Evolutionary conservation across 2,113 vertebrate genomes (phyloP), one percentile per base, ranked within the genome.

Genomic region (Pseudolaguvia tuberculata): DNA sequence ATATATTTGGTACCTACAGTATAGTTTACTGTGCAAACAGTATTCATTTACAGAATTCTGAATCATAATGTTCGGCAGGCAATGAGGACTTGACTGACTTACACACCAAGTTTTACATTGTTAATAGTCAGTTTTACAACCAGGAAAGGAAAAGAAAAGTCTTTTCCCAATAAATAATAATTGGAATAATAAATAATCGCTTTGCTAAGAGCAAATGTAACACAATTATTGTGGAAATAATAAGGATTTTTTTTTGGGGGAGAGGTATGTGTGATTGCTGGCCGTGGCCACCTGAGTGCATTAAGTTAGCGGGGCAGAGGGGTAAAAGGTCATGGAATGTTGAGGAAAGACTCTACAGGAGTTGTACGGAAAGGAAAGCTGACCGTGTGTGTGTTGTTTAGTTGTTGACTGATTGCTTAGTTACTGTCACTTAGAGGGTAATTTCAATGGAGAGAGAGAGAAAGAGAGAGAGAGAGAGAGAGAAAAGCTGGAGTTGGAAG

Each of bases 281-380:
- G 91, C 89, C 88, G 90, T 84, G 85, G 87, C 90, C 92, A 93
- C 94, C 93, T 94, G 94, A 96, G 94, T 89, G 90, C 91, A 85
- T 87, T 90, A 42, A 63, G 90, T 84, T 87, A 88, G 88, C 89
- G 85, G 78, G 82, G 80, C 84, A 80, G 62, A 78, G 48, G 53
- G 79, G 77, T 86, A 75, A 78, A 84, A 82, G 77, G 80, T 70
- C 76, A 83, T 87, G 86, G 87, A 88, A 88, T 87, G 85, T 85
- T 56, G 45, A 58, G 63, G 63, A 70, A 31, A 74, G 66, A 65
- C 53, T 35, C 56, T 79, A 39, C 17, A 45, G 58, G 31, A 13
- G 53, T 39, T 71, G 55, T 23, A 53, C 39, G 25, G 23, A 52
- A 48, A 65, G 23, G 29, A 29, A 66, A 55, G 3, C 50, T 70